phyloP scores from a whole-genome alignment of 2,113 vertebrate genomes.

The Oenanthe oenanthe region DNA sequence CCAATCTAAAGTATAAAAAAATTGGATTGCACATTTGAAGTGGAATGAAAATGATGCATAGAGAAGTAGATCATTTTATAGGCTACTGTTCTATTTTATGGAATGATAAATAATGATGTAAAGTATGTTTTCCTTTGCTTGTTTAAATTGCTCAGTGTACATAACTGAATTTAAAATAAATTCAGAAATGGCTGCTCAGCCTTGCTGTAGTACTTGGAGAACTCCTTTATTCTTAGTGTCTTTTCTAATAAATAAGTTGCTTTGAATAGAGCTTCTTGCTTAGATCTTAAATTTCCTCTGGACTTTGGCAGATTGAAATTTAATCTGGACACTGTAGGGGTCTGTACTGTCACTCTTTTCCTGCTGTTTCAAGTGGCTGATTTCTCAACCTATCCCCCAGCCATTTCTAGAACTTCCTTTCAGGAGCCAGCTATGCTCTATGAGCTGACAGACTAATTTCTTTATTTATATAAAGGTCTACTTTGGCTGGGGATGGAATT shows the following conservation, averaged over 20 bases:
- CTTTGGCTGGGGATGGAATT: not conserved
- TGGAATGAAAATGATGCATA: conserved; percentile 26
- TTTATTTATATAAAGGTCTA: not conserved
- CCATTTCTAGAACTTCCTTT: not conserved
- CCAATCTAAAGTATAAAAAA: conserved; percentile 31
- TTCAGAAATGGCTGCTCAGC: not conserved
- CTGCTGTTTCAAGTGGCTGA: not conserved
- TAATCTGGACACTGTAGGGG: not conserved
- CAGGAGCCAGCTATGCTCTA: not conserved
- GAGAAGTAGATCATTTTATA: conserved; percentile 41
- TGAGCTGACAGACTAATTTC: not conserved
- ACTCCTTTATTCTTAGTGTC: conserved; percentile 1
- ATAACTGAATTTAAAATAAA: conserved; percentile 44
- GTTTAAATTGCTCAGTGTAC: conserved; percentile 15
- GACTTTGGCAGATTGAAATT: conserved; percentile 20
- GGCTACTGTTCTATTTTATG: conserved; percentile 37
- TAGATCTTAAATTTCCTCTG: conserved; percentile 30
- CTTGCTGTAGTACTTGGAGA: not conserved
- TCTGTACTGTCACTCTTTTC: not conserved
- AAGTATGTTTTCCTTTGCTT: conserved; percentile 43
- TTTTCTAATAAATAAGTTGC: conserved; percentile 15
- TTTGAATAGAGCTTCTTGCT: conserved; percentile 10
- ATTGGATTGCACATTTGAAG: not conserved
- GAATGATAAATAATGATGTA: conserved; percentile 58
- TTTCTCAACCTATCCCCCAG: not conserved